Evolutionary conservation across 2,113 vertebrate genomes (phyloP).

Genomic region (Cavia porcellus): DNA sequence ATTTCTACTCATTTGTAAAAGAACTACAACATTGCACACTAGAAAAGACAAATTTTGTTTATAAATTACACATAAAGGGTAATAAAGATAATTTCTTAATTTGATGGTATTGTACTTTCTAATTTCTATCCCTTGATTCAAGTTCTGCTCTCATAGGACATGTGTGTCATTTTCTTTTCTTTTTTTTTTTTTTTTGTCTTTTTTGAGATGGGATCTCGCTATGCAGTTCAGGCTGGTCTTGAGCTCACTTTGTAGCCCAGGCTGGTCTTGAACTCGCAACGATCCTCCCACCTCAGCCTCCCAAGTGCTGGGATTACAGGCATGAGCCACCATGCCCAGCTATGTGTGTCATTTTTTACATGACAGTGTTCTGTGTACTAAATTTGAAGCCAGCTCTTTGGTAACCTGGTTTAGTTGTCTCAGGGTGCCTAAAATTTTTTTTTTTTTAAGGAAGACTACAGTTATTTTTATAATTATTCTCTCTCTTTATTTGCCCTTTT

Average conservation of each 20-base stretch:
- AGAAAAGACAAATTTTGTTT: constrained; percentile 10
- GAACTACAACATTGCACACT: neutral
- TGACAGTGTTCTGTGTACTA: neutral
- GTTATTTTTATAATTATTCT: constrained; percentile 18
- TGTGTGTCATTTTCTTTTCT: neutral
- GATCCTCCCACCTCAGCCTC: too few species aligned
- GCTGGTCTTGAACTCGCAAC: too few species aligned
- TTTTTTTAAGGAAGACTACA: neutral
- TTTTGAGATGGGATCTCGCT: too few species aligned
- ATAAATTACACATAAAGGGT: neutral
- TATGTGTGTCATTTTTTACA: neutral
- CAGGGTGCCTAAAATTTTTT: neutral
- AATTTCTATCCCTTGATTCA: neutral
- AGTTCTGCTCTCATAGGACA: neutral
- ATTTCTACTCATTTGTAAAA: constrained; percentile 46
- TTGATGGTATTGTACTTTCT: neutral
- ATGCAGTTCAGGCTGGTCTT: too few species aligned
- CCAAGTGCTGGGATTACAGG: too few species aligned
- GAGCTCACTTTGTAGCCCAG: too few species aligned
- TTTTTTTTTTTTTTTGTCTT: too few species aligned
- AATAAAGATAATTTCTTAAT: neutral
- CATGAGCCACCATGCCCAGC: too few species aligned
- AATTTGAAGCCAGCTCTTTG: constrained; percentile 32
- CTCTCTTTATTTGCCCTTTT: constrained; percentile 8
- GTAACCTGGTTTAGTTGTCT: neutral